phyloP scores from a whole-genome alignment of 2,888 invertebrate genomes.

The Apodemia duryi region DNA sequence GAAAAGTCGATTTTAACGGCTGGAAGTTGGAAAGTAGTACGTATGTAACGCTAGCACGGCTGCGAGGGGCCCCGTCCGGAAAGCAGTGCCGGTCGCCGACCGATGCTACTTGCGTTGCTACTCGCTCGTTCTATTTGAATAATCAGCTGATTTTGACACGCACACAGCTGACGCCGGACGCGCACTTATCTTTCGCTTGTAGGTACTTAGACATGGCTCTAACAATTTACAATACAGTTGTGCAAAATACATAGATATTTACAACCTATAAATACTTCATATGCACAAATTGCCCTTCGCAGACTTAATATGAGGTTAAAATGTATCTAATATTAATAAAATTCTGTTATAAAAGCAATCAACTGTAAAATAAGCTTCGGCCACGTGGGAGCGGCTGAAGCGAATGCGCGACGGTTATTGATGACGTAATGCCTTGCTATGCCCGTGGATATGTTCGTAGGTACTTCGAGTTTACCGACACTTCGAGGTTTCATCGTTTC shows the following conservation, averaged over 20 bases:
- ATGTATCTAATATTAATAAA: not conserved
- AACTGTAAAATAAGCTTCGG: slow-evolving; percentile 46
- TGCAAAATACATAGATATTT: slow-evolving; percentile 19
- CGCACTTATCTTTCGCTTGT: slow-evolving; percentile 57
- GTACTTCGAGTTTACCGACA: slow-evolving; percentile 36
- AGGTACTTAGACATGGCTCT: slow-evolving; percentile 20
- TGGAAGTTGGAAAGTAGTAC: slow-evolving; percentile 28
- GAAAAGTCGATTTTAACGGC: not conserved
- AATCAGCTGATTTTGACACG: slow-evolving; percentile 81
- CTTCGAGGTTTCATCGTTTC: slow-evolving; percentile 38
- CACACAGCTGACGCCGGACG: slow-evolving; percentile 72
- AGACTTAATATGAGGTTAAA: not conserved
- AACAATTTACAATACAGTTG: slow-evolving; percentile 15
- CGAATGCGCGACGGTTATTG: slow-evolving; percentile 38
- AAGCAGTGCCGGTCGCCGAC: slow-evolving; percentile 55
- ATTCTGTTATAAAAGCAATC: slow-evolving; percentile 37
- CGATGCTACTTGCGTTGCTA: slow-evolving; percentile 58
- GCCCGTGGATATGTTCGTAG: slow-evolving; percentile 36
- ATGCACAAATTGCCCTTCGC: not conserved
- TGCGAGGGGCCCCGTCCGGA: slow-evolving; percentile 39
- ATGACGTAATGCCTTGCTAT: slow-evolving; percentile 52
- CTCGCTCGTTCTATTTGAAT: slow-evolving; percentile 76
- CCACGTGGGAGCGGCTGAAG: slow-evolving; percentile 55
- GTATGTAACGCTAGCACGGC: slow-evolving; percentile 34
- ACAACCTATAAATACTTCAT: not conserved